Conservation (phyloP, 2,797 vertebrate species). For the Carduelis carduelis region DNA sequence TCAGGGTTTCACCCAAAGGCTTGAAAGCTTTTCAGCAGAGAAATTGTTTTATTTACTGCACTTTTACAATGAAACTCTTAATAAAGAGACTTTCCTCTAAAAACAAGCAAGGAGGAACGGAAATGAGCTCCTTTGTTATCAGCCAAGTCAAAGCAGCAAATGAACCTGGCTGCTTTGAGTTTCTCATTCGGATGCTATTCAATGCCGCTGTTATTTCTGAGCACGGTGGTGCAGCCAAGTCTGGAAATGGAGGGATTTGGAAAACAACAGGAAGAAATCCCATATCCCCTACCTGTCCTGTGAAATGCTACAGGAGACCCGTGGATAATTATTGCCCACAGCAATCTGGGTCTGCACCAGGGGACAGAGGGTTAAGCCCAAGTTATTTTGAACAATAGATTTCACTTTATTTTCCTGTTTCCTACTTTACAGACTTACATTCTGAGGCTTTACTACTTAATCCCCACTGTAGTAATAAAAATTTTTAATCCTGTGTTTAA, state of each 20-base stretch:
- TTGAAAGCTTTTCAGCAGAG: not conserved
- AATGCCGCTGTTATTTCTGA: slow-evolving; percentile 9
- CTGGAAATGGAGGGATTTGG: slow-evolving; percentile 50
- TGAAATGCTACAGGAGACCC: not conserved
- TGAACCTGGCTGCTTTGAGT: not conserved
- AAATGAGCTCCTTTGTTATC: not conserved
- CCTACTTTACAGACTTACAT: slow-evolving; percentile 55
- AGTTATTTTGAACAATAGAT: slow-evolving; percentile 56
- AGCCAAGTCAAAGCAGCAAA: not conserved
- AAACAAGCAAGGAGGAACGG: not conserved
- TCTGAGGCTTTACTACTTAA: slow-evolving; percentile 65
- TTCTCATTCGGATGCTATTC: not conserved
- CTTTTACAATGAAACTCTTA: not conserved
- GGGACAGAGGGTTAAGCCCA: slow-evolving; percentile 42
- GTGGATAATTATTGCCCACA: not conserved
- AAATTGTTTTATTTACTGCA: not conserved
- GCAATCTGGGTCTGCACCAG: not conserved
- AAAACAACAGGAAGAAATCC: slow-evolving; percentile 44
- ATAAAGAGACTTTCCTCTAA: not conserved
- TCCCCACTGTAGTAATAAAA: slow-evolving; percentile 85
- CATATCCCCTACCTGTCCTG: not conserved
- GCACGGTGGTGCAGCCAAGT: not conserved
- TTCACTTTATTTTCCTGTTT: slow-evolving; percentile 61
- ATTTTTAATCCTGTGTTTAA: slow-evolving; percentile 89
- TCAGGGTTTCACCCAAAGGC: not conserved